These are phyloP conservation scores for Biston stratarius DNA, from an alignment of 2,888 invertebrate genomes.

Conservation along the genomic window DNA sequence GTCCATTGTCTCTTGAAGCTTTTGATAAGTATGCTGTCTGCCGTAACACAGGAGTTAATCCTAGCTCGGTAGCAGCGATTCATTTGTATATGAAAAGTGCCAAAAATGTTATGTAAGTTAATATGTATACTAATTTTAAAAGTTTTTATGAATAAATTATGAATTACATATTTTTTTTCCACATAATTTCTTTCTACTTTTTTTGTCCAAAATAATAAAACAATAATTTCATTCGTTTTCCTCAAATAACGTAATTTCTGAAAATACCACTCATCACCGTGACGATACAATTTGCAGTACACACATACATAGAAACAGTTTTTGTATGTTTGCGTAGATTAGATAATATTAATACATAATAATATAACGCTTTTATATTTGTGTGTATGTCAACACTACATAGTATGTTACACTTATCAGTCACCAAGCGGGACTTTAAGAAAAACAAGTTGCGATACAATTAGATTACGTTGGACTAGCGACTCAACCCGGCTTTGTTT, in stretches of 20 bases:
- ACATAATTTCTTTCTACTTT: too few relatives aligned
- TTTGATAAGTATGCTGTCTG: too few relatives aligned
- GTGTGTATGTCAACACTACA: not conserved
- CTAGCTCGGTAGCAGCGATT: too few relatives aligned
- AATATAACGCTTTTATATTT: not conserved
- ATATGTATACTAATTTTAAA: too few relatives aligned
- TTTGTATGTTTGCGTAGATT: constrained; percentile 4
- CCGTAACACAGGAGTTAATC: too few relatives aligned
- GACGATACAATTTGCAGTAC: not conserved
- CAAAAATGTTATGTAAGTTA: too few relatives aligned
- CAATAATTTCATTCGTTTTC: too few relatives aligned
- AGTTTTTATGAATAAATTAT: too few relatives aligned
- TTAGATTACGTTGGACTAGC: not conserved
- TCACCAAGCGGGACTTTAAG: not conserved
- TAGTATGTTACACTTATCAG: not conserved
- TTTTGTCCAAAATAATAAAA: too few relatives aligned
- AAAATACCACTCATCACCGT: not conserved
- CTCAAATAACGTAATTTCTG: not conserved
- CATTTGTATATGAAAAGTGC: too few relatives aligned
- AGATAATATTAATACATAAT: not conserved
- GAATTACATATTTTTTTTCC: too few relatives aligned
- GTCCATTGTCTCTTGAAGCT: too few relatives aligned
- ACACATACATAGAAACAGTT: not conserved
- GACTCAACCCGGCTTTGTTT: not conserved
- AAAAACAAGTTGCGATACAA: not conserved